A percentile compares a stretch with the other conserved stretches of the same genome.
Evolutionary conservation across 2,113 vertebrate genomes (phyloP).

Genomic region (Oncorhynchus masou): DNA sequence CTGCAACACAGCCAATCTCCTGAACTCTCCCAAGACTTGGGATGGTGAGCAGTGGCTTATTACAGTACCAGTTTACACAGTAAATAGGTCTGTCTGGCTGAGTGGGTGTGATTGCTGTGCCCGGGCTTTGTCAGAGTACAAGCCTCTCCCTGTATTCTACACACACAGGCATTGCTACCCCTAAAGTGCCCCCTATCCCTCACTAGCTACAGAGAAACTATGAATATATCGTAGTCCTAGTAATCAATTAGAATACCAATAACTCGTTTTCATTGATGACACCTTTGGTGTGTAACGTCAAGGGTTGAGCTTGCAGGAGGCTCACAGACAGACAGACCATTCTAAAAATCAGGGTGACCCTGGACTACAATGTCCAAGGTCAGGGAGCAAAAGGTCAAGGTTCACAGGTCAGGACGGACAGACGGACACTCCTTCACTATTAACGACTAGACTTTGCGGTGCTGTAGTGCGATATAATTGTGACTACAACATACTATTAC

Average conservation of each 20-base stretch:
- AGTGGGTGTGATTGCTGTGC: not conserved
- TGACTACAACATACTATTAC: slow-evolving; percentile 9
- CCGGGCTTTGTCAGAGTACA: slow-evolving; percentile 15
- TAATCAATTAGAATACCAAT: slow-evolving; percentile 59
- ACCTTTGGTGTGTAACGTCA: slow-evolving; percentile 72
- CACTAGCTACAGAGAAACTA: slow-evolving; percentile 54
- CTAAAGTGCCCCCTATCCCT: slow-evolving; percentile 18
- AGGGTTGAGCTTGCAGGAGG: slow-evolving; percentile 50
- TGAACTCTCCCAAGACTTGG: too few relatives aligned
- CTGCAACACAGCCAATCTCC: too few relatives aligned
- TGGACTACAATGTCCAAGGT: not conserved
- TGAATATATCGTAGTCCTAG: slow-evolving; percentile 42
- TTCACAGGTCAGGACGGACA: slow-evolving; percentile 63
- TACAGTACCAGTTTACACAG: too few relatives aligned
- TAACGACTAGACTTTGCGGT: slow-evolving; percentile 34
- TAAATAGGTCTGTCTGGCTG: not conserved
- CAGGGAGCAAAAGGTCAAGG: not conserved
- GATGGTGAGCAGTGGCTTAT: too few relatives aligned
- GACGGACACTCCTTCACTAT: slow-evolving; percentile 35
- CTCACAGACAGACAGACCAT: slow-evolving; percentile 53
- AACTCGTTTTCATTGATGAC: slow-evolving; percentile 59
- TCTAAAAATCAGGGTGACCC: slow-evolving; percentile 13
- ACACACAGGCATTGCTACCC: slow-evolving; percentile 23
- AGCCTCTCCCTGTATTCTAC: slow-evolving; percentile 50
- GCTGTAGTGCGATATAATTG: slow-evolving; percentile 26